These are phyloP conservation scores for Panopea generosa DNA, from an alignment of 2,888 invertebrate species.

Conservation along the genomic window DNA sequence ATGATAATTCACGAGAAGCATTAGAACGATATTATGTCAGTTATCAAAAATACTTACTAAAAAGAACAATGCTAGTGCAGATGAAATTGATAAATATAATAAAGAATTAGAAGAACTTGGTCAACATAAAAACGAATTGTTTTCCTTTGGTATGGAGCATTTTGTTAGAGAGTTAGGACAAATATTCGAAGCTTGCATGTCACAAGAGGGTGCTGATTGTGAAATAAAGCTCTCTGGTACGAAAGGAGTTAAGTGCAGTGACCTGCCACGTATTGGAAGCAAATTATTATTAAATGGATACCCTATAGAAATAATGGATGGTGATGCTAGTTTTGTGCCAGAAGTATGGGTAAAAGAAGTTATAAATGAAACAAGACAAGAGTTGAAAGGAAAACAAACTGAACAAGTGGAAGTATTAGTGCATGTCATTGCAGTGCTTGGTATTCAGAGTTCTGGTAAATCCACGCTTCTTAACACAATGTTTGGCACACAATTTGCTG, in stretches of 20 bases:
- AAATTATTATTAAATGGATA: conserved; percentile 12
- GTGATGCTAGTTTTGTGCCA: conserved; percentile 19
- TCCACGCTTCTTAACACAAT: conserved; percentile 48
- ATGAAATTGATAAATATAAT: conserved; percentile 1
- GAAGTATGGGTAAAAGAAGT: neutral
- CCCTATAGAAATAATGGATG: conserved; percentile 26
- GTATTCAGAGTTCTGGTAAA: conserved; percentile 52
- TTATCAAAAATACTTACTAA: conserved; percentile 9
- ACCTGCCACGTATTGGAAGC: neutral
- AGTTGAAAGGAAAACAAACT: neutral
- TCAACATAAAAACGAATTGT: neutral
- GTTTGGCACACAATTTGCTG: conserved; percentile 48
- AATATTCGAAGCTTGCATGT: conserved; percentile 18
- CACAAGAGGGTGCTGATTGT: neutral
- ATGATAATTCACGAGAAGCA: neutral
- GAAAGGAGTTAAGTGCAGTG: too few relatives aligned
- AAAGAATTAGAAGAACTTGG: conserved; percentile 4
- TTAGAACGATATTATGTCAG: neutral
- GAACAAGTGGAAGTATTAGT: too few relatives aligned
- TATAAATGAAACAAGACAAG: neutral
- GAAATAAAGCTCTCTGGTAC: too few relatives aligned
- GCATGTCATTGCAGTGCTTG: conserved; percentile 31
- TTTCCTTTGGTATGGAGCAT: conserved; percentile 17
- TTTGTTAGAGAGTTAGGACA: conserved; percentile 20
- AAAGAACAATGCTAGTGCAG: neutral